These are phyloP conservation scores for Sesamia inferens DNA, from an alignment of 2,888 invertebrate genomes.

Conservation along the genomic window DNA sequence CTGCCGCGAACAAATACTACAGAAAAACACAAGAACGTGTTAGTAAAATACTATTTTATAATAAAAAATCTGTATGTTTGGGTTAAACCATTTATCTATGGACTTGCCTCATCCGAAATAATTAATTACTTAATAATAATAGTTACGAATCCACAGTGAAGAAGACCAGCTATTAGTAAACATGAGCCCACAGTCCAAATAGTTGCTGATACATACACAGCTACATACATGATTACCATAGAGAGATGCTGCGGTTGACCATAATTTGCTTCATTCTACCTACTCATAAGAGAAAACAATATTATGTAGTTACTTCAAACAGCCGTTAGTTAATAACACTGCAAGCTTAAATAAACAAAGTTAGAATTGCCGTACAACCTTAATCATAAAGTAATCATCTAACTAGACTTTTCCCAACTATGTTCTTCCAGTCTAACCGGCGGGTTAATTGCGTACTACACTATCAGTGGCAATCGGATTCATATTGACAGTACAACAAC, in stretches of 20 bases:
- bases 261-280: slow-evolving; percentile 28
- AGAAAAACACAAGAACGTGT: too few species aligned
- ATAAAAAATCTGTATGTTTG: too few species aligned
- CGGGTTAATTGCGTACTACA: too few species aligned
- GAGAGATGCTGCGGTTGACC: slow-evolving; percentile 44
- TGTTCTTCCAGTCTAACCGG: too few species aligned
- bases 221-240: slow-evolving; percentile 21
- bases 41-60: too few species aligned
- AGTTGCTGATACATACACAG: slow-evolving; percentile 1
- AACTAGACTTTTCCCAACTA: too few species aligned
- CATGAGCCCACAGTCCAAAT: neutral
- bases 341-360: slow-evolving; percentile 6
- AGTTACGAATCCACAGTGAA: neutral
- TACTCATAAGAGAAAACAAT: slow-evolving; percentile 32
- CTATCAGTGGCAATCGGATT: too few species aligned
- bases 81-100: too few species aligned
- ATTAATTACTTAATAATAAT: too few species aligned
- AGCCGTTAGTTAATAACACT: slow-evolving; percentile 12
- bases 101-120: too few species aligned
- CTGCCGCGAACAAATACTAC: too few species aligned
- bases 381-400: neutral
- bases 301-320: slow-evolving; percentile 13
- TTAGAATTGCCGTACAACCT: neutral
- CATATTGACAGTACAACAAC: too few species aligned
- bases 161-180: neutral